Evolutionary conservation across 2,888 invertebrate genomes (phyloP).

Genomic region (Pristionchus arcanus): DNA sequence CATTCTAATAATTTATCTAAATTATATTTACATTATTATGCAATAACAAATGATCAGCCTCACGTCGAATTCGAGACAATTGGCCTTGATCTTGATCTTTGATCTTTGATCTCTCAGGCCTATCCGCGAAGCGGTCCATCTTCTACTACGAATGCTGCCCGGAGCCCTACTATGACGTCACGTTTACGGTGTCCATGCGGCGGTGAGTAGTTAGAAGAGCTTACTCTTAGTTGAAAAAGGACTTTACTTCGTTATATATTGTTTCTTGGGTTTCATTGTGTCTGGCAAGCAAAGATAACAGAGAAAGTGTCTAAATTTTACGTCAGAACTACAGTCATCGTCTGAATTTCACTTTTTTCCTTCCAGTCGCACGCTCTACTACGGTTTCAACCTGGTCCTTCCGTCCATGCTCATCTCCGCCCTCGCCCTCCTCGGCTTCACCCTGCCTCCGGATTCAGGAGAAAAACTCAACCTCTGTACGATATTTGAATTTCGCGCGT

Average conservation of each 20-base stretch:
- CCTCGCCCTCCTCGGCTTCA: conserved; percentile 98
- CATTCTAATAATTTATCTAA: too few relatives aligned
- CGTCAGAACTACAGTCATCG: neutral
- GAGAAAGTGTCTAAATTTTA: too few relatives aligned
- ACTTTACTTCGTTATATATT: too few relatives aligned
- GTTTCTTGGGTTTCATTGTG: too few relatives aligned
- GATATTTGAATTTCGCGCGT: conserved; percentile 61
- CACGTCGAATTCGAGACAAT: neutral
- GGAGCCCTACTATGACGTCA: conserved; percentile 88
- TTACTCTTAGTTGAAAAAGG: too few relatives aligned
- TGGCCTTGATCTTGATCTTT: neutral
- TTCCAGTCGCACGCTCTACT: conserved; percentile 52
- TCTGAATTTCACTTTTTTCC: neutral
- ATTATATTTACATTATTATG: too few relatives aligned
- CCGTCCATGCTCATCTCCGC: conserved; percentile 99
- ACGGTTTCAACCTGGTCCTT: conserved; percentile 98
- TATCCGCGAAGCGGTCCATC: conserved; percentile 69
- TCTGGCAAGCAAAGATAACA: too few relatives aligned
- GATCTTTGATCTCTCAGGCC: conserved; percentile 77
- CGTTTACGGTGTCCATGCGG: conserved; percentile 95
- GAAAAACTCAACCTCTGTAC: conserved; percentile 97
- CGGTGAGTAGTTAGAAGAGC: conserved; percentile 25
- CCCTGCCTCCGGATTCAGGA: conserved; percentile 98
- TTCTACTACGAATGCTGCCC: conserved; percentile 78
- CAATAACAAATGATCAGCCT: too few relatives aligned